Base-by-base conservation (phyloP, 2,888 invertebrate genomes). In the Yponomeuta sedellus region DNA sequence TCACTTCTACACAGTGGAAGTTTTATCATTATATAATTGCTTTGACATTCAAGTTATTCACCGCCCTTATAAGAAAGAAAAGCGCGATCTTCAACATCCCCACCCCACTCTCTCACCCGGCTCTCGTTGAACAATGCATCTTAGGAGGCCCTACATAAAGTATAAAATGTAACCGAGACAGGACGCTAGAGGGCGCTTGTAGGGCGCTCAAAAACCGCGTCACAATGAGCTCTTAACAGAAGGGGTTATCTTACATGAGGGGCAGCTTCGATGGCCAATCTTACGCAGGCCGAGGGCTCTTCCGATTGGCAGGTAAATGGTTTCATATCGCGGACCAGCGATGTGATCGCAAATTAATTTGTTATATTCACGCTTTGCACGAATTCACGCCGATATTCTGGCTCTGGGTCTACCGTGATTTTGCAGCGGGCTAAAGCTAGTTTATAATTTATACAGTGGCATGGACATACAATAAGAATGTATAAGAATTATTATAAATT, bases 211-310 rank as follows among this genome's bases (percentile, higher is more conserved):
- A 52, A 52, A 52, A 52, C 44, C 44, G 16, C 16, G 44, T 12
- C 44, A 16, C 44, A 52, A 52, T 52, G 59, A 22, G 59, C 22
- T 25, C 59, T 59, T 25, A 78, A 78, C 72, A 77, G 79, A 76
- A 80, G 75, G 78, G 80, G 80, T 79, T 81, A 79, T 79, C 78
- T 79, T 74, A 73, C 69, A 40, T 67, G 69, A 69, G 73, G 68
- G 70, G 66, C 67, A 57, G 19, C 66, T 5, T 65, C 68, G 63
- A 64, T 64, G 59, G 67, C 69, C 64, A 64, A 66, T 71, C 67
- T 59, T 20, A 52, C 16, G 16, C 4, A 3, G 44, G 16, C 16
- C 44, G 16, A 52, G 44, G 16, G 44, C 44, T 5, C 44, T 52
- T 52, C 44, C 12, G 16, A 52, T 16, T 52, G 44, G 44, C 44